Base-by-base conservation (phyloP, 2,113 vertebrate species). In the Callaeas wilsoni region DNA sequence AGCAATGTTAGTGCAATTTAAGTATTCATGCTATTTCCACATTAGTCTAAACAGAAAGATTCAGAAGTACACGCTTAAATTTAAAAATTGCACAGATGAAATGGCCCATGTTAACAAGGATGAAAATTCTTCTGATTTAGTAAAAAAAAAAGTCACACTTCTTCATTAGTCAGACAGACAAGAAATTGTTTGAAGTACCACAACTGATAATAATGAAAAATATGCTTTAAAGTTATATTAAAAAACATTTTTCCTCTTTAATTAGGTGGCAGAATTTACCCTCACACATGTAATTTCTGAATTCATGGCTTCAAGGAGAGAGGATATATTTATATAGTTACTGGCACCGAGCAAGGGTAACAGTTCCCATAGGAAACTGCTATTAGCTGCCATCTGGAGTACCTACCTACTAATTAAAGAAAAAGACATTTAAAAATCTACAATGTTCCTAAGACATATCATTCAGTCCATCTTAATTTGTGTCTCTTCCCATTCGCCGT, bases 301-400 rank as follows among this genome's bases (percentile, higher is more conserved):
- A 74, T 47, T 57, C 33, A 27, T 5, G 10, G 21, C 33, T 46
- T 78, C 19, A 53, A 32, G 17, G 35, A 59, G 5, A 42, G 4
- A 56, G 15, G 9, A 35, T 5, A 0, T 17, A 49, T 19, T 70
- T 41, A 23, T 10, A 10, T 0, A 12, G 42, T 25, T 29, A 39
- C n/a, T 26, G 55, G 32, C 53, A 53, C 49, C 18, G 9, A 65
- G 6, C 5, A 20, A n/a, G 20, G 6, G 19, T 2, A 41, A 30
- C 39, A 44, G 35, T 3, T 75, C 12, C 42, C 30, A 3, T 4
- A 1, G 5, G 3, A 27, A 65, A 26, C 8, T 1, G 4, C 12
- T 25, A 26, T 29, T 4, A 52, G 23, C 27, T 85, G 41, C 41
- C 13, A 56, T 4, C 37, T n/a, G 23, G 16, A 50, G 27, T 4